Evolutionary conservation across 1,140 invertebrate species (phyloP), one percentile per base, ranked within the genome.

Genomic region (Parapsyche elsis): DNA sequence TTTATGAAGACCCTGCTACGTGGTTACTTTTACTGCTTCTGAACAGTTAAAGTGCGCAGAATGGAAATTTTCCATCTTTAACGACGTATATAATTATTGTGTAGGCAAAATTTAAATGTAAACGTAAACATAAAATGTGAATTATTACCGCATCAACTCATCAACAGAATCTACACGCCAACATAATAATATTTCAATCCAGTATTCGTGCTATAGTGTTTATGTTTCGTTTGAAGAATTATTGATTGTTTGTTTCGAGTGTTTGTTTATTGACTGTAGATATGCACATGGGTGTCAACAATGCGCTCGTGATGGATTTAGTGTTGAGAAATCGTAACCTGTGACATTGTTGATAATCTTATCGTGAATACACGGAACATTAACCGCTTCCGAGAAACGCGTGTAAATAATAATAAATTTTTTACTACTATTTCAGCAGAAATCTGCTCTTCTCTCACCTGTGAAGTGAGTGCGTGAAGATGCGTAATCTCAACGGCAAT

Each of bases 381-480:
- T 67, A 67, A 67, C 64, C 23, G 21, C 24, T 67, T 67, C 64
- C 23, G 24, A 67, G 64, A 67, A 67, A 30, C 21, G 64, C n/a
- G 24, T 67, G 21, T 67, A 67, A 67, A 67, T 26, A 67, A 67
- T 12, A 67, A 67, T 67, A 67, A 67, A 67, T n/a, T 24, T 64
- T 26, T 24, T 67, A 67, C 14, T 9, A 26, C 64, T 12, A 26
- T 67, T 67, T 67, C 21, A 67, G 64, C 64, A 30, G 64, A 67
- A 67, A 26, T 10, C 9, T 23, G 64, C 10, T 67, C 24, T 2
- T 53, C 64, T 67, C 64, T 67, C 64, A 67, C 64, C 64, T 67
- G 21, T 23, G 23, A 67, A 67, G 76, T 78, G 76, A 67, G 76
- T 78, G 76, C 76, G 76, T 70, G 30, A 71, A 78, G 76, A 78